Evolutionary conservation across 2,797 vertebrate species (phyloP).

Genomic region (Eospalax fontanierii): DNA sequence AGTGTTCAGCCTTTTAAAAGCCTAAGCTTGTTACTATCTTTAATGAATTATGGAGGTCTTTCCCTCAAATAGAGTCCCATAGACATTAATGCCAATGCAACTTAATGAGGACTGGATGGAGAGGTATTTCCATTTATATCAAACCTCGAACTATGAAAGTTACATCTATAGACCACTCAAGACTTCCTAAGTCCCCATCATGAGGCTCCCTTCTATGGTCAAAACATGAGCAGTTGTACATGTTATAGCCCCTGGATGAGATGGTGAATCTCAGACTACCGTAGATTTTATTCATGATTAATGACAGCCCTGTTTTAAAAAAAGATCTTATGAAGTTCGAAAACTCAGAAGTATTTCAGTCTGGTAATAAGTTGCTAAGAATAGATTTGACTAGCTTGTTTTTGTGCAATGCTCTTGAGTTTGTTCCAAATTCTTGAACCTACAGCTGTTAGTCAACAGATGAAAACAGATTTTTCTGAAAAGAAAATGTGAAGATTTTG

Average conservation of each 20-base stretch:
- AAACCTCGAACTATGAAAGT: not conserved
- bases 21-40: not conserved
- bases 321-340: constrained; percentile 52
- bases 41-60: not conserved
- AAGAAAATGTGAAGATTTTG: constrained; percentile 58
- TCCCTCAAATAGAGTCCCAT: not conserved
- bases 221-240: not conserved
- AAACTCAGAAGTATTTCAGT: constrained; percentile 37
- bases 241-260: not conserved
- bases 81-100: not conserved
- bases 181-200: not conserved
- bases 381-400: constrained; percentile 67
- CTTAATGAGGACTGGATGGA: not conserved
- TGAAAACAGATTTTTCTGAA: constrained; percentile 66
- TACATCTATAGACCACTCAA: not conserved
- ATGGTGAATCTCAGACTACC: not conserved
- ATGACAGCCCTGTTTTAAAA: constrained; percentile 54
- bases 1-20: not conserved
- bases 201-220: not conserved
- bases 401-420: constrained; percentile 78
- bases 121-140: not conserved
- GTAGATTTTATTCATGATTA: constrained; percentile 24
- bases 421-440: constrained; percentile 76
- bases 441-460: constrained; percentile 84
- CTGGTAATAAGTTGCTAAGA: constrained; percentile 78